phyloP scores from a whole-genome alignment of 2,797 vertebrate genomes.

The Spinus olivaceus region DNA sequence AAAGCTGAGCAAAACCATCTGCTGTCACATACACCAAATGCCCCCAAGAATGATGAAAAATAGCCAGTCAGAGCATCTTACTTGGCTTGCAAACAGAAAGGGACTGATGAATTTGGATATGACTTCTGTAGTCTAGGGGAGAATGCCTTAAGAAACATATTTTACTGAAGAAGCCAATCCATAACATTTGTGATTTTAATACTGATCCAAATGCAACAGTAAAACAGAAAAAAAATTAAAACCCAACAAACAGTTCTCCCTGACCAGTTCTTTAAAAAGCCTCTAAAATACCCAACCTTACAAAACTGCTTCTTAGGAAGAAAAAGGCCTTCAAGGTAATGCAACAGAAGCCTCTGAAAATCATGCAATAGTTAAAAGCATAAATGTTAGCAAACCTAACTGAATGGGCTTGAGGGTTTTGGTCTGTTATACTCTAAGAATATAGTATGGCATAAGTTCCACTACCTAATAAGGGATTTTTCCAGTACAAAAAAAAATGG shows the following conservation, averaged over 20 bases:
- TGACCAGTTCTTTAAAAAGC: background rate
- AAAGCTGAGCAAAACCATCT: background rate
- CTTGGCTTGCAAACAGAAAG: background rate
- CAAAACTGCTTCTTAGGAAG: background rate
- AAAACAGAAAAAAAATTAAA: background rate
- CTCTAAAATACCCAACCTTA: background rate
- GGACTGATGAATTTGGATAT: background rate
- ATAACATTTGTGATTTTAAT: background rate
- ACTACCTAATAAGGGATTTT: background rate
- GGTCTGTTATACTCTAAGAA: background rate
- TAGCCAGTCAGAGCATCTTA: background rate
- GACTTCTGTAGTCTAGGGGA: background rate
- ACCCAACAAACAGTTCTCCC: background rate
- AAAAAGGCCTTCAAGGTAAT: background rate
- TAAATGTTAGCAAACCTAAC: background rate
- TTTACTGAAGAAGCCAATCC: background rate
- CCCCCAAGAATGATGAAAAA: background rate
- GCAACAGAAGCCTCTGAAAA: background rate
- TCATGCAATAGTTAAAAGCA: background rate
- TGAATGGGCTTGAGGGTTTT: background rate
- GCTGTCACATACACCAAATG: background rate
- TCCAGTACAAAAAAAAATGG: background rate
- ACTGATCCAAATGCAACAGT: background rate
- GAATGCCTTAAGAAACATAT: background rate
- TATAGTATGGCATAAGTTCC: background rate